Percentiles rank a stretch among this genome's conserved stretches.
phyloP scores from a whole-genome alignment of 2,888 invertebrate species.

The Tenthredo scrophulariae region DNA sequence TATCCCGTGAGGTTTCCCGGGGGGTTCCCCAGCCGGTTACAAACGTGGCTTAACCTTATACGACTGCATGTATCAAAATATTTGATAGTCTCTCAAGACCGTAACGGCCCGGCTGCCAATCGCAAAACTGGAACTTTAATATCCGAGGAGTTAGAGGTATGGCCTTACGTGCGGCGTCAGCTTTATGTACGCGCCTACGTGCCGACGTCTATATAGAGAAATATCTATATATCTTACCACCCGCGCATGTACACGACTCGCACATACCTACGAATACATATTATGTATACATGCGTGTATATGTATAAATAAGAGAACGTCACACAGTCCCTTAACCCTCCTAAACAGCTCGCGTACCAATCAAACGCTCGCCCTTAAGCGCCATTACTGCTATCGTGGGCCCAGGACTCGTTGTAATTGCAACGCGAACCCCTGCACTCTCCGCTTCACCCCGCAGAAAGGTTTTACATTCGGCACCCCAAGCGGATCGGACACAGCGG shows the following conservation, averaged over 20 bases:
- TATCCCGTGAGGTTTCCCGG: constrained; percentile 15
- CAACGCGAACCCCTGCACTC: constrained; percentile 19
- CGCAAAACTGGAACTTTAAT: constrained; percentile 48
- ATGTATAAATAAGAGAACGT: constrained; percentile 33
- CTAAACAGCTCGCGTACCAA: constrained; percentile 63
- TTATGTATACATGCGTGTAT: background rate
- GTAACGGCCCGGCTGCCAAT: constrained; percentile 59
- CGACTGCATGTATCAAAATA: constrained; percentile 60
- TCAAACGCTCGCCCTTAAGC: constrained; percentile 63
- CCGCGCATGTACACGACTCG: background rate
- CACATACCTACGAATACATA: background rate
- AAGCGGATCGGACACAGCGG: constrained; percentile 16
- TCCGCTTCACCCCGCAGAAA: constrained; percentile 6
- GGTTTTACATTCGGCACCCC: constrained; percentile 53
- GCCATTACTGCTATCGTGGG: constrained; percentile 44
- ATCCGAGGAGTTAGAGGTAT: constrained; percentile 28
- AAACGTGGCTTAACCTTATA: constrained; percentile 37
- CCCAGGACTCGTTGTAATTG: constrained; percentile 45
- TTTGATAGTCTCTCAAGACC: constrained; percentile 60
- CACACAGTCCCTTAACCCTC: constrained; percentile 56
- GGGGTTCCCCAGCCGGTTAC: constrained; percentile 36
- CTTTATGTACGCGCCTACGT: constrained; percentile 43
- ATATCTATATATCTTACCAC: background rate
- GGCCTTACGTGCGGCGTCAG: constrained; percentile 40
- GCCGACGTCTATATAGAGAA: constrained; percentile 12